Evolutionary conservation across 2,888 invertebrate species (phyloP).

Genomic region (Nemotelus pantherinus): DNA sequence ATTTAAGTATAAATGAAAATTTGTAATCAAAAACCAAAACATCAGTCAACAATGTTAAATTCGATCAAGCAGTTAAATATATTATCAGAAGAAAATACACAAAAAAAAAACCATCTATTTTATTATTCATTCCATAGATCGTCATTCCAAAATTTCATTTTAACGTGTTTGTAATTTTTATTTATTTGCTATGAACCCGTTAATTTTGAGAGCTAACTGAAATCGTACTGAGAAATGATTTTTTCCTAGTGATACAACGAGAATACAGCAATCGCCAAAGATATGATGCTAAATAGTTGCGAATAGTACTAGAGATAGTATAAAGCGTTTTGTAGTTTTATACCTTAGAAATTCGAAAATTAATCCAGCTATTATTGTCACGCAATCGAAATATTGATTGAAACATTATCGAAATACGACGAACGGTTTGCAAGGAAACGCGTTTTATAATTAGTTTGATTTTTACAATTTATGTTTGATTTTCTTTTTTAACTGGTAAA

Average conservation of each 20-base stretch:
- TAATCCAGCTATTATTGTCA: background rate
- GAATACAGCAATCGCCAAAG: background rate
- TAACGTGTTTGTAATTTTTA: background rate
- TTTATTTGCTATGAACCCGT: background rate
- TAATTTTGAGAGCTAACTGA: background rate
- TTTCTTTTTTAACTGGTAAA: too few species aligned
- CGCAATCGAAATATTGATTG: too few species aligned
- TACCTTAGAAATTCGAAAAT: conserved; percentile 15
- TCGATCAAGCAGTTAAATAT: conserved; percentile 42
- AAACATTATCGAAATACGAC: too few species aligned
- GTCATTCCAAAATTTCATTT: conserved; percentile 28
- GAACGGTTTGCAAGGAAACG: too few species aligned
- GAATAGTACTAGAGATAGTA: conserved; percentile 30
- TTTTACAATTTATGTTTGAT: too few species aligned
- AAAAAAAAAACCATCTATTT: conserved; percentile 18
- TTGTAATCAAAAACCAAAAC: conserved; percentile 36
- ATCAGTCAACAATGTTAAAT: conserved; percentile 43
- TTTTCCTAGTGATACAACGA: conserved; percentile 32
- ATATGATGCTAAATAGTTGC: conserved; percentile 24
- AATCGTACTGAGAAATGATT: conserved; percentile 17
- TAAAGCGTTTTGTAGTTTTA: conserved; percentile 29
- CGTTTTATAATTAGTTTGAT: too few species aligned
- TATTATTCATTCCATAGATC: conserved; percentile 18
- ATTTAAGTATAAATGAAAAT: conserved; percentile 31
- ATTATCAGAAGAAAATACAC: conserved; percentile 34